Base-by-base conservation (phyloP, 2,797 vertebrate genomes). In the Dendrocincla tyrannina region DNA sequence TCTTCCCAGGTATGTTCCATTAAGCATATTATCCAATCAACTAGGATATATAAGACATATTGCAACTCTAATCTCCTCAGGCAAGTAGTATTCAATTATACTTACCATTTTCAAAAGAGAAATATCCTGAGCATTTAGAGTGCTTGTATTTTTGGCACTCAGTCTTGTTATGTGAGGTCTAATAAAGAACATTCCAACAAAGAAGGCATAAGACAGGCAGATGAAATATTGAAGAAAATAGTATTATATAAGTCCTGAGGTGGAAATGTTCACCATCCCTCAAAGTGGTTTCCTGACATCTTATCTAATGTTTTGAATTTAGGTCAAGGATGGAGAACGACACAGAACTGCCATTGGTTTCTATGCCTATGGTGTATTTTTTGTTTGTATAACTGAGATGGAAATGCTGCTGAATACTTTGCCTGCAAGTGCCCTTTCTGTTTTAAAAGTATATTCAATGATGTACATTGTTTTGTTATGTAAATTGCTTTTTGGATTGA, bases 51-150 rank as follows among this genome's bases (percentile, higher is more conserved):
- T 81, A 88, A 92, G 89, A 93, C 94, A 58, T 87, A 53, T 62
- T 91, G 80, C 75, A 88, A 74, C 64, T 88, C 50, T 90, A 68
- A 93, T 96, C 76, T 86, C 47, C 55, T 74, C 60, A 52, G 95
- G 86, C 69, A 96, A 94, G 72, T 85, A 80, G 30, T 91, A 90
- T 94, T 94, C 93, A 95, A 75, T 96, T 97, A 95, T 87, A 53
- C 53, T 85, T 95, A 79, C 20, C 17, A 35, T 95, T 95, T 97
- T 82, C 58, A 92, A 93, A 86, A 37, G 52, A 89, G 87, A 82
- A 85, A 23, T 85, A 89, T 77, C 64, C 58, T 73, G 67, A 94
- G 60, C 52, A 28, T 92, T 89, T 73, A 74, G 60, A 94, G 67
- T 53, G 50, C 88, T 92, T 94, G 88, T 15, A 10, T 41, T 86